phyloP scores from a whole-genome alignment of 2,888 invertebrate species.

The Rhingia campestris region DNA sequence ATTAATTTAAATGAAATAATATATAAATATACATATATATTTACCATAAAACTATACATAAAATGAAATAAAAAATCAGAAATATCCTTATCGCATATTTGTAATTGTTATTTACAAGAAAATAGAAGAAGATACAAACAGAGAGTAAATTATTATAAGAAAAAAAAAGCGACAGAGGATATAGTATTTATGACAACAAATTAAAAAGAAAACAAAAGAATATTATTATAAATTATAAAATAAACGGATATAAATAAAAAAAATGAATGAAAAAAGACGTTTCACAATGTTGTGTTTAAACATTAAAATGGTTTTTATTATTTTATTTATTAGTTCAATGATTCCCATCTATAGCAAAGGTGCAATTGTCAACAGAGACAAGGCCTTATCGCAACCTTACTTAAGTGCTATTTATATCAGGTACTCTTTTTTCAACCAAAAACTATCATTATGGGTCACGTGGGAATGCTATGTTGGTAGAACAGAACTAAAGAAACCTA shows the following conservation, averaged over 20 bases:
- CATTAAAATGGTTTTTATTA: conserved; percentile 49
- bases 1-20: conserved; percentile 62
- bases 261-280: conserved; percentile 48
- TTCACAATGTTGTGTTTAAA: conserved; percentile 68
- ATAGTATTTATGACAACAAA: conserved; percentile 76
- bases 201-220: conserved; percentile 68
- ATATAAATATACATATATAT: conserved; percentile 58
- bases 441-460: too few species aligned
- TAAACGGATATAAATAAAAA: conserved; percentile 60
- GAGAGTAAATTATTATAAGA: conserved; percentile 65
- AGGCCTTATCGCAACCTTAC: too few species aligned
- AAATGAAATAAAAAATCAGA: conserved; percentile 22
- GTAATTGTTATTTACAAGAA: conserved; percentile 67
- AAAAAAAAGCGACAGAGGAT: conserved; percentile 73
- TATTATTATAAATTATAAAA: conserved; percentile 69
- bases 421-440: too few species aligned
- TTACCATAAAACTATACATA: conserved; percentile 48
- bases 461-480: too few species aligned
- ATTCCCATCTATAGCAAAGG: background rate
- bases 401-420: too few species aligned
- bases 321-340: background rate
- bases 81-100: conserved; percentile 62
- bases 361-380: background rate
- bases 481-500: too few species aligned
- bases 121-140: conserved; percentile 57